Evolutionary conservation across 2,888 invertebrate species (phyloP), one percentile per base, ranked within the genome.

Genomic region (Mimumesa dahlbomi): DNA sequence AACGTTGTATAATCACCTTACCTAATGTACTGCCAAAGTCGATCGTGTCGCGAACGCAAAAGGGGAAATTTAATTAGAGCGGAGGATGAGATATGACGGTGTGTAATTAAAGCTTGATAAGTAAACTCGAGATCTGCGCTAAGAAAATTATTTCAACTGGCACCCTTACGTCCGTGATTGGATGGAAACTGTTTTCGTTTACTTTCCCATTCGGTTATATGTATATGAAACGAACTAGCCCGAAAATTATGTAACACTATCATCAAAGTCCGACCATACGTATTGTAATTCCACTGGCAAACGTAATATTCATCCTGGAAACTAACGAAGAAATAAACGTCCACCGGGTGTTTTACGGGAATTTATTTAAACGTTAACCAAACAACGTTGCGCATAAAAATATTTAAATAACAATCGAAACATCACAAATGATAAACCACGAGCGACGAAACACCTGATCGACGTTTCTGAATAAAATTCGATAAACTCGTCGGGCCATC

Each of bases 91-190:
- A 46, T 46, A 25, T 45, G 42, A 6, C 19, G 5, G 3, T 42
- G 42, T 16, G 46, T 48, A 48, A 48, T 48, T 48, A 29, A 45
- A 25, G 16, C 25, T 13, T 29, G 46, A 45, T 45, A 16, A 34
- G 34, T 4, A 34, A 7, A 4, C 34, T 9, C 34, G 34, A n/a
- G 34, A n/a, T 1, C 34, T 34, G 19, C 16, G 34, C 25, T 18
- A 34, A 22, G 22, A 6, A 22, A 45, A 45, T 11, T 45, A 13
- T 45, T 31, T 49, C 34, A 19, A 49, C 49, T n/a, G 19, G 19
- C 11, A 34, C 18, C 11, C 19, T 11, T 34, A 31, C 29, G 34
- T 31, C 34, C n/a, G 16, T n/a, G 14, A 31, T 31, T 31, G 19
- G 7, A 16, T 16, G 2, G 9, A 11, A 25, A 7, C 25, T 5